A percentile compares a stretch with the other conserved stretches of the same genome.
Evolutionary conservation across 1,140 invertebrate genomes (phyloP).

Genomic region (Chelonus insularis): DNA sequence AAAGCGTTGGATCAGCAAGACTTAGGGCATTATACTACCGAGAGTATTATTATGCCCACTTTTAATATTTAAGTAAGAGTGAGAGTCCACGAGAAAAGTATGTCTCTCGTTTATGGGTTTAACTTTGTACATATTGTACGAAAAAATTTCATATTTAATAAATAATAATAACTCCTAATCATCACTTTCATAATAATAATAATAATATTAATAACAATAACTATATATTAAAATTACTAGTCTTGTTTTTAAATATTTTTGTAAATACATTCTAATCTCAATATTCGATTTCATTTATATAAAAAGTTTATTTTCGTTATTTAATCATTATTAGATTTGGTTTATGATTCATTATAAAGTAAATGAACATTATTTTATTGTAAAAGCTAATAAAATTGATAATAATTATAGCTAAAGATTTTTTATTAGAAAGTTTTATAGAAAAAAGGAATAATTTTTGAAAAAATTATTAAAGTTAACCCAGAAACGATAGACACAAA

Average conservation of each 20-base stretch:
- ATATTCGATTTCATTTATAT: too few relatives aligned
- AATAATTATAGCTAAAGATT: too few relatives aligned
- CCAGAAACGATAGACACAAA: slow-evolving; percentile 53
- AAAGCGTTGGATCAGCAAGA: slow-evolving; percentile 60
- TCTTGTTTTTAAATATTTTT: slow-evolving; percentile 57
- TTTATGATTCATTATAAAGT: too few relatives aligned
- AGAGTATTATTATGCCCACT: slow-evolving; percentile 61
- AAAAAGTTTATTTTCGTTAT: too few relatives aligned
- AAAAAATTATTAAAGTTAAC: slow-evolving; percentile 54
- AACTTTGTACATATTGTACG: slow-evolving; percentile 57
- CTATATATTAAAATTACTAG: slow-evolving; percentile 61
- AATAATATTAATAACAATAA: too few relatives aligned
- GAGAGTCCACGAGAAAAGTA: slow-evolving; percentile 49
- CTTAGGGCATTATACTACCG: slow-evolving; percentile 61
- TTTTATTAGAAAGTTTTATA: too few relatives aligned
- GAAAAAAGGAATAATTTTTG: too few relatives aligned
- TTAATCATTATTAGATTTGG: too few relatives aligned
- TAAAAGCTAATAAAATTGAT: too few relatives aligned
- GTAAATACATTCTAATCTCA: slow-evolving; percentile 39
- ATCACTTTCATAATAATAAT: too few relatives aligned
- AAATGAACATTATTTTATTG: too few relatives aligned
- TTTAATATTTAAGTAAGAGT: slow-evolving; percentile 61
- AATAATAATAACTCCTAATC: too few relatives aligned
- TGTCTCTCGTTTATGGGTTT: slow-evolving; percentile 60
- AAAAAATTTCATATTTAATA: slow-evolving; percentile 38